Evolutionary conservation across 2,888 invertebrate species (phyloP).

Genomic region (Plagiodera versicolora): DNA sequence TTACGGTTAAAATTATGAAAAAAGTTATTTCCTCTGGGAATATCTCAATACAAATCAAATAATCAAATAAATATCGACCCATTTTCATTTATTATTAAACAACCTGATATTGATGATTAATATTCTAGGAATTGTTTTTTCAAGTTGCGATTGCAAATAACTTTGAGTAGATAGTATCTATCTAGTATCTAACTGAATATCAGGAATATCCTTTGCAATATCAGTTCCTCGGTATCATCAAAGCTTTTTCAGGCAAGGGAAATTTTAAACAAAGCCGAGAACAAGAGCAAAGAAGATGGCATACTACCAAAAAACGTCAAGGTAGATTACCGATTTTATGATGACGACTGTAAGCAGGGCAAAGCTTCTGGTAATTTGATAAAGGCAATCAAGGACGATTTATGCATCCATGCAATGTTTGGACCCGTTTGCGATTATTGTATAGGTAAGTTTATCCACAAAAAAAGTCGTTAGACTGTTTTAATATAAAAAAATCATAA

Average conservation of each 20-base stretch:
- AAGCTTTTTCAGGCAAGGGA: constrained; percentile 59
- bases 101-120: neutral
- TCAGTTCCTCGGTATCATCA: no score
- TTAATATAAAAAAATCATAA: no score
- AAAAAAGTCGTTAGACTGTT: neutral
- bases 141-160: no score
- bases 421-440: constrained; percentile 83
- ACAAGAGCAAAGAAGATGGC: constrained; percentile 57
- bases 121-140: neutral
- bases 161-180: no score
- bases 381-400: constrained; percentile 62
- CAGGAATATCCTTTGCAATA: no score
- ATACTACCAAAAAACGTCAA: constrained; percentile 63
- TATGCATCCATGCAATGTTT: constrained; percentile 76
- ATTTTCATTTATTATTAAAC: neutral
- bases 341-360: constrained; percentile 75
- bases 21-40: no score
- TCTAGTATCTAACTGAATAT: no score
- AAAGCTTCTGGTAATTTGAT: constrained; percentile 73
- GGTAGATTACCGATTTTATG: constrained; percentile 64
- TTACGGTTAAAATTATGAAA: no score
- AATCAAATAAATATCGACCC: no score
- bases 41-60: no score
- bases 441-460: constrained; percentile 64
- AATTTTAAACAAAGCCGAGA: constrained; percentile 64